phyloP scores from a whole-genome alignment of 2,888 invertebrate genomes.

The Brenthis hecate region DNA sequence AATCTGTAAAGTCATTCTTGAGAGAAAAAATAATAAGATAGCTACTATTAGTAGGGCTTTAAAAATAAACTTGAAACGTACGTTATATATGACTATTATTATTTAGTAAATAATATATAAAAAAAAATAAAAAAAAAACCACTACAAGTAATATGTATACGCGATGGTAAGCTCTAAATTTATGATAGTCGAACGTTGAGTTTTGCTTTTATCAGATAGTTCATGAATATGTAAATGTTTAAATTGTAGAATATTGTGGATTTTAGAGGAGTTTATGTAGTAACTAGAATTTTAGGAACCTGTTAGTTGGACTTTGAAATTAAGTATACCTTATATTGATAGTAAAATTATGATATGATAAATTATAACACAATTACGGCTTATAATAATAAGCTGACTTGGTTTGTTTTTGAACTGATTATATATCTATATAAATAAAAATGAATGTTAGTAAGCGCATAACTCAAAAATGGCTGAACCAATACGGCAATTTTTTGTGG shows the following conservation, averaged over 20 bases:
- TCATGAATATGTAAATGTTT: conserved; percentile 14
- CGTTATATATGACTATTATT: too few species aligned
- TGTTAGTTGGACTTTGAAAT: background rate
- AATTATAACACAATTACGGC: background rate
- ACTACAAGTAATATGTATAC: background rate
- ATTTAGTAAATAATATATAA: too few species aligned
- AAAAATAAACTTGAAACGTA: too few species aligned
- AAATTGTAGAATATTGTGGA: conserved; percentile 17
- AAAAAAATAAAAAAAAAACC: background rate
- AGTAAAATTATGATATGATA: background rate
- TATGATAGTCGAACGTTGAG: conserved; percentile 1
- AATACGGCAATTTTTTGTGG: too few species aligned
- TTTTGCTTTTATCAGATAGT: conserved; percentile 11
- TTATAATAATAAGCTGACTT: too few species aligned
- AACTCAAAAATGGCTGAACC: too few species aligned
- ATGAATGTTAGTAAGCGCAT: too few species aligned
- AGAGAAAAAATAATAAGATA: too few species aligned
- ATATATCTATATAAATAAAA: too few species aligned
- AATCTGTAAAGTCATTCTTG: too few species aligned
- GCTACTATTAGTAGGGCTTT: too few species aligned
- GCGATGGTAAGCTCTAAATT: background rate
- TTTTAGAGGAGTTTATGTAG: conserved; percentile 5
- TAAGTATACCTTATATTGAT: background rate
- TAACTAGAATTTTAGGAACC: background rate
- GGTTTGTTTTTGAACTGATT: too few species aligned